A percentile compares a stretch with the other conserved stretches of the same genome.
Conservation (phyloP, 2,113 vertebrate genomes). For the Solea solea region DNA sequence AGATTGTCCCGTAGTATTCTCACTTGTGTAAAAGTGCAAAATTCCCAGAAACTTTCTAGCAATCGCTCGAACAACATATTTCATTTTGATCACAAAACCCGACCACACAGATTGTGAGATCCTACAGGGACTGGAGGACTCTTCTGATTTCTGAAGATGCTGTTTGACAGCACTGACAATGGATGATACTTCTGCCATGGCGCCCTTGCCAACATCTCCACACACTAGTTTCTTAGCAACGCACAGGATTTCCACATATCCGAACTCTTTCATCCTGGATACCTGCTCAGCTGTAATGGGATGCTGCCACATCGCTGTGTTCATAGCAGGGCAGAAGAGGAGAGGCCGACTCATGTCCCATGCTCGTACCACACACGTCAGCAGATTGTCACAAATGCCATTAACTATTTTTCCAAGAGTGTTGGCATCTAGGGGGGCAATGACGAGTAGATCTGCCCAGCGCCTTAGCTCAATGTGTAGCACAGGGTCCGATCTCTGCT, state of each 20-base stretch:
- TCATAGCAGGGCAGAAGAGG: constrained; percentile 98
- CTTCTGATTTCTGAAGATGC: not conserved
- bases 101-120: not conserved
- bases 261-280: constrained; percentile 85
- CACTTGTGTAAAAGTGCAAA: too few species aligned
- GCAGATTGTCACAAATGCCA: constrained; percentile 96
- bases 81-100: not conserved
- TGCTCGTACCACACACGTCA: constrained; percentile 93
- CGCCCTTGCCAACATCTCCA: constrained; percentile 90
- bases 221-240: constrained; percentile 91
- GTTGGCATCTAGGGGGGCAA: constrained; percentile 96
- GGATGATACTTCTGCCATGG: not conserved
- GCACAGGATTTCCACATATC: constrained; percentile 92
- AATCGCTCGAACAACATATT: not conserved
- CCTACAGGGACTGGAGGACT: not conserved
- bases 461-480: constrained; percentile 93
- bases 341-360: constrained; percentile 92
- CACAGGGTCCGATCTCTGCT: constrained; percentile 87
- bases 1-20: too few species aligned
- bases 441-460: constrained; percentile 93
- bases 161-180: not conserved
- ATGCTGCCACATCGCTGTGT: constrained; percentile 97
- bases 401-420: constrained; percentile 93
- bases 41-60: not conserved
- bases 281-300: constrained; percentile 90